phyloP scores from a whole-genome alignment of 2,888 invertebrate species.

The Tetrapedia diversipes region DNA sequence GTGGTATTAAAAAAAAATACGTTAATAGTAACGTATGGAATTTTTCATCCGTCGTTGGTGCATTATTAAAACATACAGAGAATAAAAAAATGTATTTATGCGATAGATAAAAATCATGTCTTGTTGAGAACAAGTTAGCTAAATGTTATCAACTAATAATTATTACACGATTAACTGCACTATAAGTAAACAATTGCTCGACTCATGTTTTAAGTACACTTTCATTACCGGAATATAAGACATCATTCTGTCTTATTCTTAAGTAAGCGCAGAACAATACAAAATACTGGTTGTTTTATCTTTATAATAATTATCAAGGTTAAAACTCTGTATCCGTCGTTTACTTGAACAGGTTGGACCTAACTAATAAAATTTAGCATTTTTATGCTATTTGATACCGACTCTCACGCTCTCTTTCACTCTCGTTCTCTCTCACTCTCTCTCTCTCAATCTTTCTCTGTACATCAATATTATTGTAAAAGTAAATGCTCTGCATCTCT shows the following conservation, averaged over 20 bases:
- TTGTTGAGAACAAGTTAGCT: slow-evolving; percentile 58
- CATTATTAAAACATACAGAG: slow-evolving; percentile 58
- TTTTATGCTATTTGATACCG: slow-evolving; percentile 62
- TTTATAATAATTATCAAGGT: slow-evolving; percentile 73
- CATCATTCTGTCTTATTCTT: slow-evolving; percentile 75
- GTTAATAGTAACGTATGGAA: slow-evolving; percentile 15
- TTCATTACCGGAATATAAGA: slow-evolving; percentile 78
- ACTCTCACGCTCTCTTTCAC: slow-evolving; percentile 41
- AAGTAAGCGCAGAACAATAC: slow-evolving; percentile 79
- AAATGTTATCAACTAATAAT: slow-evolving; percentile 62
- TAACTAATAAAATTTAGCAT: slow-evolving; percentile 61
- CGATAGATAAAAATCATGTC: slow-evolving; percentile 62
- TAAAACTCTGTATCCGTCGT: slow-evolving; percentile 46
- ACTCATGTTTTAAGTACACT: slow-evolving; percentile 81
- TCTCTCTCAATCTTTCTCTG: slow-evolving; percentile 58
- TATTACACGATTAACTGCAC: slow-evolving; percentile 69
- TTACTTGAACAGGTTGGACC: slow-evolving; percentile 46
- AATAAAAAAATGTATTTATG: slow-evolving; percentile 60
- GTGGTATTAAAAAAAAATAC: slow-evolving; percentile 36
- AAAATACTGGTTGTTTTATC: slow-evolving; percentile 80
- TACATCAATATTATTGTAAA: slow-evolving; percentile 67
- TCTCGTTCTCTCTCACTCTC: slow-evolving; percentile 31
- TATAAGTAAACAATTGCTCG: slow-evolving; percentile 74
- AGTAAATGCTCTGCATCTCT: slow-evolving; percentile 70
- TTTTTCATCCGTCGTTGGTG: slow-evolving; percentile 45